These are phyloP conservation scores for Nothocercus julius DNA, from an alignment of 2,113 vertebrate species.

Conservation along the genomic window DNA sequence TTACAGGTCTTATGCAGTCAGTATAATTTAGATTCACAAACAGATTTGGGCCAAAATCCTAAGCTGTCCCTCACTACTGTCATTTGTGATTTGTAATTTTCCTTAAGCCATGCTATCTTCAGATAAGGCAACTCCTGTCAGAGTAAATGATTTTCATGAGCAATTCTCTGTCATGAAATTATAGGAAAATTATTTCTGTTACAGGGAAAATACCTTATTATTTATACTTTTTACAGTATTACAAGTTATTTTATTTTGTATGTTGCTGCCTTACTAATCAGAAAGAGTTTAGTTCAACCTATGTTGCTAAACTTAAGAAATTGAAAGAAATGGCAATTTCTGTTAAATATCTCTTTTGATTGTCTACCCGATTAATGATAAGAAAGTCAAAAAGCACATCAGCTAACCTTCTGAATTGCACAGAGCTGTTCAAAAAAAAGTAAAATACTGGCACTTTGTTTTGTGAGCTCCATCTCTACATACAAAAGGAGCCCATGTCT, in stretches of 20 bases:
- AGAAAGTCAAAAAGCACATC: background rate
- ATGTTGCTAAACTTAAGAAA: background rate
- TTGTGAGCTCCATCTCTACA: background rate
- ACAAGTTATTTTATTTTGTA: background rate
- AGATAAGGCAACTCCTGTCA: background rate
- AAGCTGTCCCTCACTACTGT: background rate
- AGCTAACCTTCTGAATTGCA: background rate
- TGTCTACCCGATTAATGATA: background rate
- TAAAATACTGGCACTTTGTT: background rate
- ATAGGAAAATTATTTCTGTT: background rate
- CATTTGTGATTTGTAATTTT: background rate
- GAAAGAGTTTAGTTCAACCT: background rate
- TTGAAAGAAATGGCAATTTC: background rate
- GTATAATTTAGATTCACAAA: background rate
- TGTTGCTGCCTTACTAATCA: background rate
- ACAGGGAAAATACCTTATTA: background rate
- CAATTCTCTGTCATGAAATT: background rate
- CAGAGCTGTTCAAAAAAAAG: background rate
- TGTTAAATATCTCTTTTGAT: accelerated
- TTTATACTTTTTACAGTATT: background rate
- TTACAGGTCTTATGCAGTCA: background rate
- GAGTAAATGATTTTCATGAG: background rate
- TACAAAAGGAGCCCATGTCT: background rate
- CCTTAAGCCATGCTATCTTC: background rate
- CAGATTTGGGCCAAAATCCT: background rate